Evolutionary conservation across 2,888 invertebrate genomes (phyloP), one percentile per base, ranked within the genome.

Genomic region (Dexiosoma caninum): DNA sequence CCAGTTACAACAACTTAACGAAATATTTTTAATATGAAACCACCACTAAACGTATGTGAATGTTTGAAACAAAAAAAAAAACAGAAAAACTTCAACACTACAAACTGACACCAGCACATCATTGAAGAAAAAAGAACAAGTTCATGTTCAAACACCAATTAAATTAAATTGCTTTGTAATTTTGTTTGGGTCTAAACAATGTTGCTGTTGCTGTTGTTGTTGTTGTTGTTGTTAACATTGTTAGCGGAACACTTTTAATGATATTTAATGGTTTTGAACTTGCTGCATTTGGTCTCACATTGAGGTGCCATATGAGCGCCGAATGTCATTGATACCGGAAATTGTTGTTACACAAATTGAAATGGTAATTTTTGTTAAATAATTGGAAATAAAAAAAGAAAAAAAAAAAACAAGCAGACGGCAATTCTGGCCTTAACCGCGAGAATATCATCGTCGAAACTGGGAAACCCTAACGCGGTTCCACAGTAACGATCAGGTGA

Each of bases 161-260:
- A 81, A 78, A 78, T 66, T 74, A 78, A 81, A 81, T 81, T 81
- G 74, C 57, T 57, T 78, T 64, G 78, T 74, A 81, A 81, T 77
- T 57, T 46, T 27, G 27, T 51, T 75, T 66, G 49, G 46, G 62
- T 51, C 30, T 32, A 9, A 51, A 57, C 23, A 32, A 21, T 40
- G 27, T n/a, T 46, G 30, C 12, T 53, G 21, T 49, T 30, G 27
- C 27, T 55, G 21, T 14, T 64, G 44, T 35, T 32, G 30, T n/a
- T 40, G 27, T n/a, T 46, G 30, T 14, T 53, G 21, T 49, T 30
- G 27, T 37, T 55, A 14, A 10, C 49, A 35, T 35, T 32, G 30
- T 32, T 67, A 59, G 59, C 46, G 59, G 32, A 72, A 71, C 67
- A 77, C 10, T 57, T 81, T 80, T 76, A 81, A 81, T 81, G 72